Base-by-base conservation (phyloP, 2,113 vertebrate genomes). In the Melanocharis versteri region DNA sequence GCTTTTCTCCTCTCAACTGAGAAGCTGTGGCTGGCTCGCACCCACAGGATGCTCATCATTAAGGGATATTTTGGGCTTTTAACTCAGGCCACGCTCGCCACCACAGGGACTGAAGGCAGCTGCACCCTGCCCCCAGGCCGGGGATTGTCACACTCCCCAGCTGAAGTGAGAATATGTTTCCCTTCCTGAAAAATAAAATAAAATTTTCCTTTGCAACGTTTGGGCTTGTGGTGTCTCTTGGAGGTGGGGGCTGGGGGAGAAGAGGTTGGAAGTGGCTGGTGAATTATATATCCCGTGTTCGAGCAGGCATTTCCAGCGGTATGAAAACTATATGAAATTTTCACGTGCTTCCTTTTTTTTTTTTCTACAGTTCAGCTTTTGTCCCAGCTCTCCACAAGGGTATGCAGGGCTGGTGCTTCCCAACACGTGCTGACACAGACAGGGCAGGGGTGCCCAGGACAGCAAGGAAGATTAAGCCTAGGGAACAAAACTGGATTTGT, bases 161-260 rank as follows among this genome's bases (percentile, higher is more conserved):
- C 11, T 53, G 57, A 95, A 92, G 51, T 40, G 31, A 91, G 44
- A 87, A 51, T 48, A 56, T 61, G 37, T 79, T 94, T 89, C 18
- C 37, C 44, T 70, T 83, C 39, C 44, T 84, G 64, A 91, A 87
- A 92, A 50, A 30, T n/a, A 96, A 94, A 96, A 94, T 84, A 94
- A 89, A 95, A 20, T 12, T 87, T 91, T 56, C 28, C 27, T 95
- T 82, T 54, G 50, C 68, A 45, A 61, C 24, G 7, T 50, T 37
- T 47, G 48, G 17, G 50, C 39, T 83, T 33, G 11, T 12, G 21
- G 48, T 50, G n/a, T 79, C 40, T 35, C 39, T 60, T 75, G 51
- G 23, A 31, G 30, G 31, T 3, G 14, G 2, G 16, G 16, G 16
- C 47, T 40, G 54, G 21, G 10, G 30, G 14, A 83, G 11, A 13